A percentile compares a stretch with the other conserved stretches of the same genome.
phyloP scores from a whole-genome alignment of 64 coral and sea anemone genomes.

The Porites australiensis region DNA sequence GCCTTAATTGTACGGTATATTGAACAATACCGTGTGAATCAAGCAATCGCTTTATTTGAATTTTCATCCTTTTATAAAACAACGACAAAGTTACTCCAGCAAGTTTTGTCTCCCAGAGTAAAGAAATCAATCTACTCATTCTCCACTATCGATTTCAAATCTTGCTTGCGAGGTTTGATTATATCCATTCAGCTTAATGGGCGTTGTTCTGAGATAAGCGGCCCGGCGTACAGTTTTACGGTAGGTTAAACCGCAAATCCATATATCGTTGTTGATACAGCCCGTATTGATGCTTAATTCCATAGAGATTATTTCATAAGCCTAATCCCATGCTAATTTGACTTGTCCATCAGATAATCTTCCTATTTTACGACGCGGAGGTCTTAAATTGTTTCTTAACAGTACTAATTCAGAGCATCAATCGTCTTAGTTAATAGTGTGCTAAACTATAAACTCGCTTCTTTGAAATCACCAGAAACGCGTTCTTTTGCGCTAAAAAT shows the following conservation, averaged over 20 bases:
- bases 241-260: background rate
- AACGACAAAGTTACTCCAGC: too few species aligned
- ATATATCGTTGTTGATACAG: background rate
- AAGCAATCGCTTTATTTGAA: too few species aligned
- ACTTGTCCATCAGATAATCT: background rate
- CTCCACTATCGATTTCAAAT: too few species aligned
- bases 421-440: background rate
- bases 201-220: background rate
- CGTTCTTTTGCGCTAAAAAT: background rate
- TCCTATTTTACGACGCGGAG: constrained; percentile 3
- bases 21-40: too few species aligned
- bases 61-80: too few species aligned
- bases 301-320: background rate
- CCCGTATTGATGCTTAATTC: background rate
- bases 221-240: background rate
- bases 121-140: too few species aligned
- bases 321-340: constrained; percentile 5
- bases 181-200: too few species aligned
- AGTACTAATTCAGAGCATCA: background rate
- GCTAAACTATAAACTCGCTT: background rate
- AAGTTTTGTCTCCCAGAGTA: too few species aligned
- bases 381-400: background rate
- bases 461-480: background rate
- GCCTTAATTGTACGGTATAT: too few species aligned
- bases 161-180: too few species aligned